Percentiles rank a stretch among this genome's conserved stretches.
These are phyloP conservation scores for Drosophila limbata DNA, from an alignment of 2,888 invertebrate species.

Conservation along the genomic window DNA sequence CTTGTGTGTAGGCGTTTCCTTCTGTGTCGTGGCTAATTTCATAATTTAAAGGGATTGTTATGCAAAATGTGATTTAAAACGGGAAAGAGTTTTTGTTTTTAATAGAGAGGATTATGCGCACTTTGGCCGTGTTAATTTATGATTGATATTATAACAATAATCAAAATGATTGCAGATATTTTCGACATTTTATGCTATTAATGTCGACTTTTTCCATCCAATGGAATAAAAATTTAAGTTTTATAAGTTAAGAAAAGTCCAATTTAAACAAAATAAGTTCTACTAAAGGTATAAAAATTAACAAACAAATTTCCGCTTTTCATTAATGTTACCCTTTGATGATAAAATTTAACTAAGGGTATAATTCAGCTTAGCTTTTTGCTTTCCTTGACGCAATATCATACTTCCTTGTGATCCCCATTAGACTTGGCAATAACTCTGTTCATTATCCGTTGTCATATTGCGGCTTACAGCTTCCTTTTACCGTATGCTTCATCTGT, in stretches of 20 bases:
- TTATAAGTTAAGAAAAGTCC: no score
- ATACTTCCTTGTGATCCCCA: conserved; percentile 18
- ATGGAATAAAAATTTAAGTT: no score
- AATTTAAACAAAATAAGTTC: no score
- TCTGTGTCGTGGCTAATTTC: conserved; percentile 3
- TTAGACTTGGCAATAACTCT: conserved; percentile 21
- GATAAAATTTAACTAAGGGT: not conserved
- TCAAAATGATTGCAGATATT: not conserved
- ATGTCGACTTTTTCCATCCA: not conserved
- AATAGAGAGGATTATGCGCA: not conserved
- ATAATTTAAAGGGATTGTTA: conserved; percentile 9
- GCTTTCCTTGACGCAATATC: not conserved
- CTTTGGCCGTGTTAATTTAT: not conserved
- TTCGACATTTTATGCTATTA: not conserved
- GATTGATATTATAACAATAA: not conserved
- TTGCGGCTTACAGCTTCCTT: conserved; percentile 23
- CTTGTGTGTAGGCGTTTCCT: not conserved
- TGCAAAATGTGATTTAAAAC: conserved; percentile 6
- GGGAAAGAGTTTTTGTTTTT: not conserved
- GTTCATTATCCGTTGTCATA: conserved; percentile 38
- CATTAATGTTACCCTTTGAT: not conserved
- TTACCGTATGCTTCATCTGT: conserved; percentile 8
- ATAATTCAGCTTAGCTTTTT: not conserved
- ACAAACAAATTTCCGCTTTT: not conserved
- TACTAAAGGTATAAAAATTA: not conserved